Evolutionary conservation across 2,113 vertebrate genomes (phyloP), one percentile per base, ranked within the genome.

Genomic region (Numida meleagris): DNA sequence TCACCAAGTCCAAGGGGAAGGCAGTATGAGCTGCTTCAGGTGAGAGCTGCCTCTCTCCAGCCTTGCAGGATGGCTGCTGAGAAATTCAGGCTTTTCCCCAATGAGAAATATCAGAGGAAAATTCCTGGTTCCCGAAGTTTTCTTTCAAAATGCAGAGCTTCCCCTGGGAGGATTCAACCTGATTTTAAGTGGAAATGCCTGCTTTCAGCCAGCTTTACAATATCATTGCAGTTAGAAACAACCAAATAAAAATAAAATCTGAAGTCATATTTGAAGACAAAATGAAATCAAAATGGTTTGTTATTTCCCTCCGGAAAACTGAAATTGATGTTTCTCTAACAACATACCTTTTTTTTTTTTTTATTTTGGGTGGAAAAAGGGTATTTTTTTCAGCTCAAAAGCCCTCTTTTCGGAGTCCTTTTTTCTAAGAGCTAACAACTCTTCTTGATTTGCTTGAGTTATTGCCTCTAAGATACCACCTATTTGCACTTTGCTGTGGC

Each of bases 221-320:
- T 78, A 81, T 76, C 50, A n/a, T 19, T 53, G 65, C 82, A 48
- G 38, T 83, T 94, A 82, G 89, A 94, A 74, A 2, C 82, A 94
- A 73, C 45, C 81, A 83, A 94, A 88, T 77, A 77, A 89, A 94
- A 93, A 89, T n/a, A 76, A 82, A 91, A 88, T 70, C 59, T 34
- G 2, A 71, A 90, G 79, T 55, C 4, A 0, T 58, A 86, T 81
- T 86, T 95, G 76, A 95, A 92, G 65, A 68, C n/a, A 50, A 88
- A 88, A 83, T 0, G 1, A 90, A 97, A 81, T 38, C 17, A 84
- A 84, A 75, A 67, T 84, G 51, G 80, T 94, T 91, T 89, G 63
- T 93, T 93, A 80, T 96, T 95, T 95, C 94, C 93, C 94, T 43
- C 55, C 63, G 93, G 94, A 91, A 91, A 94, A 65, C 79, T 88